phyloP scores from a whole-genome alignment of 2,113 vertebrate species.

The Colistium nudipinnis region DNA sequence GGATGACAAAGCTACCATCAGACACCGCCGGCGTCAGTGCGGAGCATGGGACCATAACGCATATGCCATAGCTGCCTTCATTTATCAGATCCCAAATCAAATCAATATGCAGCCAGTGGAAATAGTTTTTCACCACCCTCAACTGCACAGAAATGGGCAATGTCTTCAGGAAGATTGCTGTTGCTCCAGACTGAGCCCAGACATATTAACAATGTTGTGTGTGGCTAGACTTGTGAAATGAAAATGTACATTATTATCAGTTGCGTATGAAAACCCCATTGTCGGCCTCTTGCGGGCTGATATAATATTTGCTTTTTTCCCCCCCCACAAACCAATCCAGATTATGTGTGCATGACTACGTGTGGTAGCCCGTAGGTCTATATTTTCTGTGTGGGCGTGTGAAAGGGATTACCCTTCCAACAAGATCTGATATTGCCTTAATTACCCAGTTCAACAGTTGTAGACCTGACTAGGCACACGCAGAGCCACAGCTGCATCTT shows the following conservation, averaged over 20 bases:
- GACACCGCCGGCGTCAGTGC: conserved; percentile 40
- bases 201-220: conserved; percentile 2
- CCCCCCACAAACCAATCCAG: neutral
- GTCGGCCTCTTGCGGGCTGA: neutral
- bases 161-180: conserved; percentile 23
- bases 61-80: conserved; percentile 37
- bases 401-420: conserved; percentile 53
- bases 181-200: conserved; percentile 34
- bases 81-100: conserved; percentile 37
- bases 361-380: conserved; percentile 28
- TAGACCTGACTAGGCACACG: conserved; percentile 38
- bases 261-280: neutral
- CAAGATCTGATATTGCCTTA: conserved; percentile 63
- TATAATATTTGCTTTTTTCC: conserved; percentile 14
- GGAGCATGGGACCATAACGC: conserved; percentile 23
- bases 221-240: conserved; percentile 2
- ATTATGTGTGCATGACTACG: conserved; percentile 32
- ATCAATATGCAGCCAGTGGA: conserved; percentile 47
- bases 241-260: conserved; percentile 8
- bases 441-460: conserved; percentile 68
- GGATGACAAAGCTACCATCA: conserved; percentile 50
- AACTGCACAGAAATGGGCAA: conserved; percentile 4
- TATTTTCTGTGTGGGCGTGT: conserved; percentile 53
- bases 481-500: conserved; percentile 41
- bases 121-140: conserved; percentile 28